A percentile compares a stretch with the other conserved stretches of the same genome.
phyloP scores from a whole-genome alignment of 64 coral and sea anemone genomes.

The Montipora foliosa region DNA sequence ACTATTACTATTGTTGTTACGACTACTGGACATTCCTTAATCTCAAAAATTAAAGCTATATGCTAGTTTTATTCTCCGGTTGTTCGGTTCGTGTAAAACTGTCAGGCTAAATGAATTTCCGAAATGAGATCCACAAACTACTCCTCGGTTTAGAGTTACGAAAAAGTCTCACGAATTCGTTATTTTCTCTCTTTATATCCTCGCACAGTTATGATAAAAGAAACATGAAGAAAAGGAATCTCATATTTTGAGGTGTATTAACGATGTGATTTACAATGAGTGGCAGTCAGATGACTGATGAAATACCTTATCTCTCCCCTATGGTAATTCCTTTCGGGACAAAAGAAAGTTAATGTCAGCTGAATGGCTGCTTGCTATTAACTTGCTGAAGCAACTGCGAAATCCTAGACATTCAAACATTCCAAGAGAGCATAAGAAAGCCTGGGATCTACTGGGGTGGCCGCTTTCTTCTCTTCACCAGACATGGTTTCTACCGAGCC shows the following conservation, averaged over 20 bases:
- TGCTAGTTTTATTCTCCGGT: too few relatives aligned
- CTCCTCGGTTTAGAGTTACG: not conserved
- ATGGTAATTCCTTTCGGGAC: not conserved
- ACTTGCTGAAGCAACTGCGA: not conserved
- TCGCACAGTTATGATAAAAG: not conserved
- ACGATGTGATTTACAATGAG: not conserved
- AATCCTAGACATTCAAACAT: not conserved
- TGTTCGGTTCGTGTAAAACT: not conserved
- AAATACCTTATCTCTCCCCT: not conserved
- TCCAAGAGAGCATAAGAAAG: not conserved
- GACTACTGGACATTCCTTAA: too few relatives aligned
- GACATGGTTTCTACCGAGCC: too few relatives aligned
- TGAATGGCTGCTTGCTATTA: not conserved
- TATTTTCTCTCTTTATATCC: not conserved
- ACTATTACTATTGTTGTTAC: too few relatives aligned
- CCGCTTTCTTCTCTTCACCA: too few relatives aligned
- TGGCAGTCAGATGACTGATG: not conserved
- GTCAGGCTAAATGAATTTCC: not conserved
- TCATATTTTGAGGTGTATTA: too few relatives aligned
- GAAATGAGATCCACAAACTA: not conserved
- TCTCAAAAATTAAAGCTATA: too few relatives aligned
- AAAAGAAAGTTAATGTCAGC: not conserved
- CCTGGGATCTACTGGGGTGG: too few relatives aligned
- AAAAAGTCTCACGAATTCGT: slow-evolving; percentile 5
- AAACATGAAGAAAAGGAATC: too few relatives aligned